Base-by-base conservation (phyloP, 2,797 vertebrate genomes). In the Enteromius fasciolatus region DNA sequence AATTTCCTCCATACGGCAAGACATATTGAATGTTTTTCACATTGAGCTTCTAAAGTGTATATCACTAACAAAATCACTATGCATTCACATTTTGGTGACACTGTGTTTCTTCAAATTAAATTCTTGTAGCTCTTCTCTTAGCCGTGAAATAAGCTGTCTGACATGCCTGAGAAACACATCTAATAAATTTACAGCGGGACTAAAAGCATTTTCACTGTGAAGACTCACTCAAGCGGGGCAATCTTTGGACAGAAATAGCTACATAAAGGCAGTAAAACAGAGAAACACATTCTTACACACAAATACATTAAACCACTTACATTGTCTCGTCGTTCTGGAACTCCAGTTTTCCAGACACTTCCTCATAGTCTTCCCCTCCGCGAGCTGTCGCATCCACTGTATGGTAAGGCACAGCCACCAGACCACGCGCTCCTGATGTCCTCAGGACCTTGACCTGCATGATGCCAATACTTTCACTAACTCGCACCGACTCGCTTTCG, bases 321-420 rank as follows among this genome's bases (percentile, higher is more conserved):
- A 95, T 95, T 52, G 95, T 96, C 91, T 96, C 95, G 1, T 96
- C 95, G 15, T 96, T 96, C 85, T 95, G 94, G 83, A 96, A 96
- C 89, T 96, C 94, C 90, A 96, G 93, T 79, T 96, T 95, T 28
- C 96, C 96, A 1, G 91, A 83, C 0, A 90, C 82, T 83, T 92
- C 90, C 74, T 95, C 94, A n/a, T 95, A 96, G 87, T 96, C 96
- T 86, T 96, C 95, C 17, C 95, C 95, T 11, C 92, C 94, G 23
- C 86, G 92, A 9, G 96, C 96, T 0, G 93, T 94, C 61, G 91
- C 94, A 2, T 96, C 95, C 64, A 94, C 17, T 0, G 95, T 96
- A 8, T 90, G 92, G 85, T 93, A 96, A 0, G 95, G 95, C 14
- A 95, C 88, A 0, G 93, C 93, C 0, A 91, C 94, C 78, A 93